Evolutionary conservation across 1,140 invertebrate species (phyloP), one percentile per base, ranked within the genome.

Genomic region (Orussus abietinus): DNA sequence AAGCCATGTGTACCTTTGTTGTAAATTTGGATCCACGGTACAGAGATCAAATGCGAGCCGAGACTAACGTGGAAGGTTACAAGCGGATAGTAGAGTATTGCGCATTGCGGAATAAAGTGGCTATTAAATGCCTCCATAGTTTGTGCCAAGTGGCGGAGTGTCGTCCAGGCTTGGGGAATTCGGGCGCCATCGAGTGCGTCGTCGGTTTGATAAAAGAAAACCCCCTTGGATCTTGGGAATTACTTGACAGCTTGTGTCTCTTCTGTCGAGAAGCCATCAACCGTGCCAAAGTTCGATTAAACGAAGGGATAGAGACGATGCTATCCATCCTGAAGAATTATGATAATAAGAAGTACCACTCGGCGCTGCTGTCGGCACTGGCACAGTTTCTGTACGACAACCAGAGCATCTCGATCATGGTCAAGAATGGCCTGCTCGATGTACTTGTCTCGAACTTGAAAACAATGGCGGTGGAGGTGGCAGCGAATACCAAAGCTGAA

Each of bases 211-310:
- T 66, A 2, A 55, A 47, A 1, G 44, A 44, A 1, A 41, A 50
- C 2, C 13, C 42, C 1, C 42, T 39, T 19, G 17, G 60, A 0
- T 51, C 26, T 10, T 40, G 43, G 17, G 51, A 72, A 36, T 47
- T 51, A 10, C 22, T 71, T 11, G 13, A 20, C 4, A 57, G 42
- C 40, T 30, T 73, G 5, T 69, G 62, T 36, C 36, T 69, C 3
- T 64, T 72, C 26, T 69, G 59, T 45, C 49, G 62, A 4, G 70
- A 73, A 44, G 58, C 66, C 4, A 47, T 72, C 0, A 69, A 69
- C 49, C 59, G 70, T 20, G 49, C 47, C 12, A 54, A 43, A 26
- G 46, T 73, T 14, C 52, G 52, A 21, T 32, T 28, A 3, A 38
- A 36, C 14, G 42, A 43, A 4, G 69, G 70, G 7, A 33, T 72